Base-by-base conservation (phyloP, 2,113 vertebrate genomes). In the Emydura subglobosa region DNA sequence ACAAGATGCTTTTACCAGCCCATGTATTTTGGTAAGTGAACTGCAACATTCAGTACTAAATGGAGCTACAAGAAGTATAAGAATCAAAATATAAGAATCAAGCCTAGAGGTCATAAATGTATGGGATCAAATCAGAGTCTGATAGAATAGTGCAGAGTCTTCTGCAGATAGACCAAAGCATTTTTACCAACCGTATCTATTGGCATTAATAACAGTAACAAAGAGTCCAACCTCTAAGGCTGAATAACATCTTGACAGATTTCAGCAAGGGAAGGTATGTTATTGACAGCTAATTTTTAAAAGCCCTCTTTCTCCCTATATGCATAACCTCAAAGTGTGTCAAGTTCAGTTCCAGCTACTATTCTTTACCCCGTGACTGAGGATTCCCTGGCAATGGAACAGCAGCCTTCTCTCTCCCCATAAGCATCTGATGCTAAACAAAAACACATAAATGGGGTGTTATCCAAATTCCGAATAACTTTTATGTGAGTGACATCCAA, bases 21-120 rank as follows among this genome's bases (percentile, higher is more conserved):
- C 91, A 44, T 95, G 93, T 95, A 79, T 89, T 92, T 94, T 94
- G 86, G 91, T 94, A 94, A 68, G 68, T 44, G 93, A 49, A 19
- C 49, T 44, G 44, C 2, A 87, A 68, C 50, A 87, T 79, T 87
- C 47, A 80, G 29, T 88, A 78, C 61, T 55, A 78, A 91, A 53
- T 1, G 47, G 50, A 47, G 55, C 1, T 2, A 17, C 51, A 53
- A 53, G 51, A 16, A 17, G 16, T 17, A 17, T 17, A 53, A 53
- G 3, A 53, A 53, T 17, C 14, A 53, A 53, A 53, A 53, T 22
- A 42, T 34, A 91, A 55, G 10, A 76, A 76, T 34, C 61, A 86
- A 7, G 14, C 19, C 17, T 55, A 61, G 54, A 88, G 34, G 9
- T 68, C 17, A 68, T 9, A 68, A 39, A n/a, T 68, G 65, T 17